Evolutionary conservation across 2,797 vertebrate species (phyloP).

Genomic region (Syngnathus acus): DNA sequence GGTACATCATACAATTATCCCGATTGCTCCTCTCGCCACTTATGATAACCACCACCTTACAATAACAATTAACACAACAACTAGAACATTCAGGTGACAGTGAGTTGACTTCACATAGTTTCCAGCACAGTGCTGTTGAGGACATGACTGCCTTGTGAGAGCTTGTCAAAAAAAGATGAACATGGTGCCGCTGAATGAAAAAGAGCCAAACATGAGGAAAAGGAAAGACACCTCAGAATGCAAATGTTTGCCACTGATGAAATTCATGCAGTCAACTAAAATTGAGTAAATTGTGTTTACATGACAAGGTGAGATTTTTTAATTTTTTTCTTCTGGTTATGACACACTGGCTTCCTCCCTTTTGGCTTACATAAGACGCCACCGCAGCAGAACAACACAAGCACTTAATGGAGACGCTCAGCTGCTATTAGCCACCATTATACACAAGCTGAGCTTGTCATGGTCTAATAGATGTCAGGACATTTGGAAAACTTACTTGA

Average conservation of each 20-base stretch:
- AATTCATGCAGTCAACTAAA: background rate
- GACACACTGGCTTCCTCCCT: background rate
- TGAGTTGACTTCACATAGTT: background rate
- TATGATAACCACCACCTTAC: background rate
- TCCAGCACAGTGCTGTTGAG: background rate
- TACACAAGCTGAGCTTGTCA: background rate
- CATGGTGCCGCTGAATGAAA: background rate
- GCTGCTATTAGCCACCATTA: background rate
- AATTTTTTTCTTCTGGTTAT: background rate
- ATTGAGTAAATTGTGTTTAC: background rate
- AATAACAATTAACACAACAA: background rate
- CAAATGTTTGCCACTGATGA: conserved; percentile 1
- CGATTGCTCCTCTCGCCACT: background rate
- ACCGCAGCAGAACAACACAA: background rate
- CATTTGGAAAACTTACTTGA: background rate
- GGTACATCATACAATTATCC: background rate
- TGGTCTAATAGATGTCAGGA: background rate
- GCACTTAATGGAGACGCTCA: background rate
- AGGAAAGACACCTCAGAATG: background rate
- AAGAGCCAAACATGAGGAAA: background rate
- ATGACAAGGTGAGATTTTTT: background rate
- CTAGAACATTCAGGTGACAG: background rate
- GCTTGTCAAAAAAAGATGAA: background rate
- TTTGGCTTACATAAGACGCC: background rate
- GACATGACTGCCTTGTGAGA: background rate